phyloP scores from a whole-genome alignment of 2,888 invertebrate species.

The Neoscelio sp. region DNA sequence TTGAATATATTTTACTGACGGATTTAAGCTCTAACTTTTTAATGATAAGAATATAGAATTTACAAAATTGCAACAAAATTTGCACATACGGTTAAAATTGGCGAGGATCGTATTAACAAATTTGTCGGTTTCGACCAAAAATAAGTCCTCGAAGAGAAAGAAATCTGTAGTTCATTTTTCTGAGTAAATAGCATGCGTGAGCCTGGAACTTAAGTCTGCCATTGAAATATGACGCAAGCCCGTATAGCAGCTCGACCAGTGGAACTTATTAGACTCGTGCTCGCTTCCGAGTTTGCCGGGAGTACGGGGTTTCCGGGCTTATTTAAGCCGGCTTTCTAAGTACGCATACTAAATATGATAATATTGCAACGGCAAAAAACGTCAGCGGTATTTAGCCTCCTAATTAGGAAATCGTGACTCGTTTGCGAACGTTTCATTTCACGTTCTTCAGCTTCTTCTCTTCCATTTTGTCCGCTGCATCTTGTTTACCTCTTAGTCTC shows the following conservation, averaged over 20 bases:
- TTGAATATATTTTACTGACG: too few relatives aligned
- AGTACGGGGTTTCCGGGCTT: constrained; percentile 76
- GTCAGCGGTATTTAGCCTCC: constrained; percentile 82
- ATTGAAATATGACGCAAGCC: constrained; percentile 78
- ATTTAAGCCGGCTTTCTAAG: constrained; percentile 82
- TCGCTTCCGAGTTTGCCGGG: constrained; percentile 76
- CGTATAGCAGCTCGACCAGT: constrained; percentile 76
- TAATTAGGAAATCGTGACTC: constrained; percentile 83
- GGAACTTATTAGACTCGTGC: constrained; percentile 82
- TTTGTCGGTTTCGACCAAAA: constrained; percentile 42
- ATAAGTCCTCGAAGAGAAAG: constrained; percentile 53
- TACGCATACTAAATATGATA: constrained; percentile 83
- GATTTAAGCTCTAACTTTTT: not conserved
- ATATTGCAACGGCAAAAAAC: constrained; percentile 82
- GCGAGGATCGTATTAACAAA: constrained; percentile 51
- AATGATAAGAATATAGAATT: too few relatives aligned
- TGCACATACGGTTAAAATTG: constrained; percentile 39
- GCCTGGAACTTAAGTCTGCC: constrained; percentile 72
- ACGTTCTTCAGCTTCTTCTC: constrained; percentile 70
- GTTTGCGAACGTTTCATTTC: constrained; percentile 82
- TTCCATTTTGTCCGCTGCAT: constrained; percentile 70
- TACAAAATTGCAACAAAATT: too few relatives aligned
- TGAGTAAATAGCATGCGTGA: constrained; percentile 66
- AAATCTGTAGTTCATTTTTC: constrained; percentile 61
- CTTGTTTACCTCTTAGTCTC: constrained; percentile 70